Evolutionary conservation across 2,888 invertebrate species (phyloP).

Genomic region (Dastarcus helophoroides): DNA sequence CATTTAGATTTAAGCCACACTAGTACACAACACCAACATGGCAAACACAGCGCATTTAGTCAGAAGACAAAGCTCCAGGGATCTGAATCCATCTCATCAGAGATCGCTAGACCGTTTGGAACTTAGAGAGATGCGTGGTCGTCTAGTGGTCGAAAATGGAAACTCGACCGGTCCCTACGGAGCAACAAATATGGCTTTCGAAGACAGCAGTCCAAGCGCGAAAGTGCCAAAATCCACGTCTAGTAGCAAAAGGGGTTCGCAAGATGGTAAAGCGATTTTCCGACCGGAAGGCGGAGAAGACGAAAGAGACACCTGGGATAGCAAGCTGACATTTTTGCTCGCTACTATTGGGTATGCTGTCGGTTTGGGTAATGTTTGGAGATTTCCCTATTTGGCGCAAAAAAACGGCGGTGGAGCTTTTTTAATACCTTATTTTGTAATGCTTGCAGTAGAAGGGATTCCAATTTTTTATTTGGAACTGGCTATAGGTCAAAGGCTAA

Average conservation of each 20-base stretch:
- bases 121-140: slow-evolving; percentile 72
- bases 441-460: slow-evolving; percentile 88
- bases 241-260: slow-evolving; percentile 52
- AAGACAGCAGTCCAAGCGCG: slow-evolving; percentile 47
- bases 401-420: slow-evolving; percentile 97
- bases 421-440: slow-evolving; percentile 90
- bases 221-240: slow-evolving; percentile 35
- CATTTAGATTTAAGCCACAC: slow-evolving; percentile 13
- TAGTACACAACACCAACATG: slow-evolving; percentile 41
- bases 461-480: slow-evolving; percentile 94
- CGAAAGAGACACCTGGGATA: slow-evolving; percentile 86
- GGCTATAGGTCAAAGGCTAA: slow-evolving; percentile 85
- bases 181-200: slow-evolving; percentile 76
- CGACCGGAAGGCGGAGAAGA: slow-evolving; percentile 59
- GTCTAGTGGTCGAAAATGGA: slow-evolving; percentile 66
- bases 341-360: slow-evolving; percentile 89
- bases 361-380: slow-evolving; percentile 90
- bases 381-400: slow-evolving; percentile 89
- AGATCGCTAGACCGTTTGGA: slow-evolving; percentile 76
- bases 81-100: slow-evolving; percentile 58
- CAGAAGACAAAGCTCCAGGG: slow-evolving; percentile 78
- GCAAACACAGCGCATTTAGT: slow-evolving; percentile 85
- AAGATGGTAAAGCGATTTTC: slow-evolving; percentile 48
- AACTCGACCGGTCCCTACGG: slow-evolving; percentile 55
- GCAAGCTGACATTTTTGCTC: slow-evolving; percentile 79